Evolutionary conservation across 2,888 invertebrate genomes (phyloP).

Genomic region (Carterocephalus palaemon): DNA sequence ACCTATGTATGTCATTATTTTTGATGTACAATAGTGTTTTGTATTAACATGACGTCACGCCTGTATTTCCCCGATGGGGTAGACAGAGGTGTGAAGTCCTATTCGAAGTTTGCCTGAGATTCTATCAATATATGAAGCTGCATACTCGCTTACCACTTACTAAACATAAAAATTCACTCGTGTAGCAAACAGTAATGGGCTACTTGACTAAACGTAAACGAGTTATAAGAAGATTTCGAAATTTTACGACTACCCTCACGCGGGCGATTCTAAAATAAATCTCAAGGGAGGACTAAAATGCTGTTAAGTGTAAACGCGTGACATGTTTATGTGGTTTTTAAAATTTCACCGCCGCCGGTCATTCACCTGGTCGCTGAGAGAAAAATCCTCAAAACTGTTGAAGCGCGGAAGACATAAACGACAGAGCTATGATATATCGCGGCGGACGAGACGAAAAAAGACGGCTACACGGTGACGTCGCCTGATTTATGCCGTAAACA

Average conservation of each 20-base stretch:
- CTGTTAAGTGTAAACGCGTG: conserved; percentile 14
- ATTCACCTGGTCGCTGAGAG: conserved; percentile 7
- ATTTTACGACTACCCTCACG: conserved; percentile 3
- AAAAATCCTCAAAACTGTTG: conserved; percentile 26
- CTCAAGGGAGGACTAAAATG: conserved; percentile 13
- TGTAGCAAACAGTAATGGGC: too few species aligned
- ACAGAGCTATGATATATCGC: conserved; percentile 59
- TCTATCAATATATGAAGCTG: too few species aligned
- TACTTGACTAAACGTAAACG: background rate
- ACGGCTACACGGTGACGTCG: conserved; percentile 51
- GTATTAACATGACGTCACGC: too few species aligned
- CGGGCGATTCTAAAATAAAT: conserved; percentile 10
- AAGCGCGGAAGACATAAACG: conserved; percentile 60
- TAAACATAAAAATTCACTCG: too few species aligned
- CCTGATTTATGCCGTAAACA: conserved; percentile 79
- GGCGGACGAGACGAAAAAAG: conserved; percentile 61
- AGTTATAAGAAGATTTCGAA: background rate
- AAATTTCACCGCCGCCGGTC: conserved; percentile 15
- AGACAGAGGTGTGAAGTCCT: too few species aligned
- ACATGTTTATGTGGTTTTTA: conserved; percentile 22
- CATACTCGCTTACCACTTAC: too few species aligned
- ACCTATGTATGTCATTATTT: too few species aligned
- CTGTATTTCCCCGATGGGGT: too few species aligned
- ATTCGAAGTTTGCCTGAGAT: too few species aligned
- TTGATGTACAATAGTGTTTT: too few species aligned